Base-by-base conservation (phyloP, 2,888 invertebrate genomes). In the Urechis unicinctus region DNA sequence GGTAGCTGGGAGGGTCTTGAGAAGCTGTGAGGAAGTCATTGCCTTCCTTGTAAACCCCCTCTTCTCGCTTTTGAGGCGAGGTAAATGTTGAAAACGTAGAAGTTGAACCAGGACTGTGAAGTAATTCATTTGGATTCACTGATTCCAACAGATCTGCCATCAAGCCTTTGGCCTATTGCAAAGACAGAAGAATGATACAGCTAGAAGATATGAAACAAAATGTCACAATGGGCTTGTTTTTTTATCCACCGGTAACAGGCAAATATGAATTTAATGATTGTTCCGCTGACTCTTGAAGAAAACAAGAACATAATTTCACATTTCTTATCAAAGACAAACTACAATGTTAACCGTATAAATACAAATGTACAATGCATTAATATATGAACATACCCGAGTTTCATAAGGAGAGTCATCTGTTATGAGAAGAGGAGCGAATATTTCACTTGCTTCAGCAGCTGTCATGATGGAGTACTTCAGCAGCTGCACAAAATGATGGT, bases 371-470 rank as follows among this genome's bases (percentile, higher is more conserved):
- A n/a, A n/a, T n/a, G n/a, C n/a, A n/a, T n/a, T 13, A 36, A 36
- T 36, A 13, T 9, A 36, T 13, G 17, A 36, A 6, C 28, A 43
- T 47, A 58, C 58, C 48, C 52, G 31, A 3, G 53, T 52, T 31
- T 59, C 58, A 52, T 61, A 56, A 4, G 53, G 58, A 17, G 56
- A 59, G 36, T 59, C 56, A 17, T 53, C 54, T 2, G 31, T 43
- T 28, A 61, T 56, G 48, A 61, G 51, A n/a, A 48, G 44, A 5
- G 55, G 58, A 17, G 56, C 56, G 50, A 61, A 61, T 0, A 30
- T 43, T 4, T 54, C 44, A 2, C 52, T 59, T 1, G 55, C 45
- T 22, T 59, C 55, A 22, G 24, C 26, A 1, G 43, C 29, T 13
- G 25, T 42, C 56, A 62, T 56, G 30, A 57, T 51, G 17, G 55